phyloP scores from a whole-genome alignment of 2,113 vertebrate species.

The Neodon shergylaensis region DNA sequence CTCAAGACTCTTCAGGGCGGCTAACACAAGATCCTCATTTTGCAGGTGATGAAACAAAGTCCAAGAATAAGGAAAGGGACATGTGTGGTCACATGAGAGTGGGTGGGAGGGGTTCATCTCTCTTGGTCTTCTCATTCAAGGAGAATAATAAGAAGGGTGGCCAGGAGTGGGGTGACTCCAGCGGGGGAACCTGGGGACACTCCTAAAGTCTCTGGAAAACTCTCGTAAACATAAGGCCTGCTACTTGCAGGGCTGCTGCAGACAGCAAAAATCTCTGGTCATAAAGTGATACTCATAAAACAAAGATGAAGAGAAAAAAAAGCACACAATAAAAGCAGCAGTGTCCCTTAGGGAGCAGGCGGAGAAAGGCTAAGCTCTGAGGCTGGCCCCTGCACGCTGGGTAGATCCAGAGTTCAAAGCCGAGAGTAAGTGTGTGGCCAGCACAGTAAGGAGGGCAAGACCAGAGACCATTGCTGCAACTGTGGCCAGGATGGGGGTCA shows the following conservation, averaged over 20 bases:
- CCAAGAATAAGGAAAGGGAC: background rate
- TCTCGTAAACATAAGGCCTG: constrained; percentile 12
- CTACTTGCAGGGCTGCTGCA: background rate
- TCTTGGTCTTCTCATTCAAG: background rate
- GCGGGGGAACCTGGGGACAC: background rate
- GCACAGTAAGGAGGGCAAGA: too few species aligned
- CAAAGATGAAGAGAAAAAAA: background rate
- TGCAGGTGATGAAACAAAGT: background rate
- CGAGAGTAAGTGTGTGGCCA: rapidly evolving
- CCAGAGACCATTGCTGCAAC: too few species aligned
- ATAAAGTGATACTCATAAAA: constrained; percentile 69
- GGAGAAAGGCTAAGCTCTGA: background rate
- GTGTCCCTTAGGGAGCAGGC: background rate
- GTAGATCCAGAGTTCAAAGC: rapidly evolving
- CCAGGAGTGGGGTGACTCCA: background rate
- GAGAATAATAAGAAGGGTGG: rapidly evolving
- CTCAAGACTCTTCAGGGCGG: background rate
- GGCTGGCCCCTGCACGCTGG: background rate
- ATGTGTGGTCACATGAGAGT: background rate
- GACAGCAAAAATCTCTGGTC: constrained; percentile 26
- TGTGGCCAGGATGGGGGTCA: rapidly evolving
- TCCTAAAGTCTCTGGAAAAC: constrained; percentile 31
- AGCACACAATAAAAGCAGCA: background rate
- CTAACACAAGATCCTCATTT: background rate
- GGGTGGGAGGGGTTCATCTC: rapidly evolving